These are phyloP conservation scores for Spatula versicolor DNA, from an alignment of 2,797 vertebrate genomes.

Conservation along the genomic window DNA sequence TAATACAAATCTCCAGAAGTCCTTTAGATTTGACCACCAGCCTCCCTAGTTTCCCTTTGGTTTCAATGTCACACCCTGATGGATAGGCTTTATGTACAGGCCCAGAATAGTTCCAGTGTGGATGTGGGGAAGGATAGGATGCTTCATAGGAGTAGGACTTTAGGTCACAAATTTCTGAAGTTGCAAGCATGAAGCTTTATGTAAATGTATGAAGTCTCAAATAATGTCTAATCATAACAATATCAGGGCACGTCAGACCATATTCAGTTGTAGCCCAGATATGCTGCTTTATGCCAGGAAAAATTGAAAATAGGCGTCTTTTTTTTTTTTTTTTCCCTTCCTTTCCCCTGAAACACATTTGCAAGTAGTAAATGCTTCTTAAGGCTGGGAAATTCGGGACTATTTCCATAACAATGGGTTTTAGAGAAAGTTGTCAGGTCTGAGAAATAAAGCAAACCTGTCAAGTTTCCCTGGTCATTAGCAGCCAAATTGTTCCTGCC, in stretches of 20 bases:
- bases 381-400: neutral
- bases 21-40: neutral
- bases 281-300: neutral
- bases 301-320: neutral
- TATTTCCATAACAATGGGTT: conserved; percentile 15
- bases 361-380: conserved; percentile 20
- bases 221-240: neutral
- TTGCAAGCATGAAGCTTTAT: neutral
- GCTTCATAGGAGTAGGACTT: neutral
- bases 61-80: neutral
- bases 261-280: neutral
- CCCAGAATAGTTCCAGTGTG: neutral
- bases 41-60: neutral
- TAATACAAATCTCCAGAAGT: neutral
- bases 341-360: neutral
- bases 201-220: neutral
- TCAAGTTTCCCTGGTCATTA: neutral
- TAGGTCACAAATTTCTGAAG: neutral
- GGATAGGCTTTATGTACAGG: accelerated
- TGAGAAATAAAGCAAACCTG: conserved; percentile 51
- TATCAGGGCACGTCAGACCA: neutral
- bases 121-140: neutral
- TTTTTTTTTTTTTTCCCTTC: too few species aligned
- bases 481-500: conserved; percentile 32
- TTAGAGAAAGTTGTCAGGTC: conserved; percentile 17